A percentile compares a stretch with the other conserved stretches of the same genome.
Conservation (phyloP, 2,113 vertebrate genomes). For the Carassius auratus region DNA sequence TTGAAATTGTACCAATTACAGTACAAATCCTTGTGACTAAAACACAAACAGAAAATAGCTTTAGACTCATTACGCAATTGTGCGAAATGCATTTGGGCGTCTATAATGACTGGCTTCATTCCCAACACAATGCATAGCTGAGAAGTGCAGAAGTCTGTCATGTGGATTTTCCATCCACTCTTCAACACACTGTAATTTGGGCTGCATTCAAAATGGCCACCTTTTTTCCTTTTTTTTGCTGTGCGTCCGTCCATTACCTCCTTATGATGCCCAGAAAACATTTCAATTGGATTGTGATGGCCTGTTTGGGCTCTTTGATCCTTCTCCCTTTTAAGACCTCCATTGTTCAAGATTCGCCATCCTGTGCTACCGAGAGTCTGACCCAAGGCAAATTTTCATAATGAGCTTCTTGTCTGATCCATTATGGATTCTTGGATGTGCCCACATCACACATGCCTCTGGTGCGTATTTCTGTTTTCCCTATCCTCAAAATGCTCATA, state of each 20-base stretch:
- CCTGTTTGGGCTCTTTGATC: slow-evolving; percentile 80
- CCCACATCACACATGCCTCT: slow-evolving; percentile 52
- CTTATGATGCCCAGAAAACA: slow-evolving; percentile 79
- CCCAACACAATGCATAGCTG: slow-evolving; percentile 16
- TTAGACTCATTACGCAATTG: slow-evolving; percentile 1
- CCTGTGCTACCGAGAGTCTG: slow-evolving; percentile 61
- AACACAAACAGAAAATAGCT: slow-evolving; percentile 2
- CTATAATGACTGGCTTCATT: slow-evolving; percentile 36
- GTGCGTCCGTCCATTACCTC: slow-evolving; percentile 74
- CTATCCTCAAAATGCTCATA: slow-evolving; percentile 46
- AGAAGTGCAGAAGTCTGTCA: slow-evolving; percentile 51
- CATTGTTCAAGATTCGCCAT: slow-evolving; percentile 79
- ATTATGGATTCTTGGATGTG: slow-evolving; percentile 54
- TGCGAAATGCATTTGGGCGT: slow-evolving; percentile 17
- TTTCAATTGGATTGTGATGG: slow-evolving; percentile 84
- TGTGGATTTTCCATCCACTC: slow-evolving; percentile 63
- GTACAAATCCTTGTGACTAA: slow-evolving; percentile 4
- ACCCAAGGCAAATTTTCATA: slow-evolving; percentile 52
- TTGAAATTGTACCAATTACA: not conserved
- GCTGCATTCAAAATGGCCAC: slow-evolving; percentile 67
- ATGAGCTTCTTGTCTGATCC: slow-evolving; percentile 58
- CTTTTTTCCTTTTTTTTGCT: slow-evolving; percentile 42
- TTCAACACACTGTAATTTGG: slow-evolving; percentile 72
- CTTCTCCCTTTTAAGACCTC: slow-evolving; percentile 74
- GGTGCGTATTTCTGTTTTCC: slow-evolving; percentile 46